phyloP scores from a whole-genome alignment of 2,888 invertebrate species.

The Mythimna ferrago region DNA sequence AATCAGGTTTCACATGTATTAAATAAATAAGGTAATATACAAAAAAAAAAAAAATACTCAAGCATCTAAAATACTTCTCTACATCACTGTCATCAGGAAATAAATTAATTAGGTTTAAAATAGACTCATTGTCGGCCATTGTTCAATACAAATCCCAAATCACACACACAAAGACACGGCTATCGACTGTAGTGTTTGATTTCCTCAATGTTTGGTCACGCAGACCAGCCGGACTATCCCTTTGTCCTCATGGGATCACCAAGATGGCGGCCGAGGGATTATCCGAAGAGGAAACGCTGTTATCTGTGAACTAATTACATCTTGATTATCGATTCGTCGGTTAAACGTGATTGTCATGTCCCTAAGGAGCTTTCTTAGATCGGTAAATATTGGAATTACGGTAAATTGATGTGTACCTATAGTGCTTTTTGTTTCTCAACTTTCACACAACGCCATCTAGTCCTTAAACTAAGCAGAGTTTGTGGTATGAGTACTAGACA shows the following conservation, averaged over 20 bases:
- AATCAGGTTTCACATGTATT: no score
- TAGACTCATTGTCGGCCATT: not conserved
- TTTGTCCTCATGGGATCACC: conserved; percentile 36
- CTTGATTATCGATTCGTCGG: conserved; percentile 40
- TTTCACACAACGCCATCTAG: no score
- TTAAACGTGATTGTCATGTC: conserved; percentile 23
- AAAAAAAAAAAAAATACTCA: no score
- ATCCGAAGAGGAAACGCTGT: conserved; percentile 32
- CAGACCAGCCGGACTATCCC: conserved; percentile 3
- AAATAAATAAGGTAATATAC: no score
- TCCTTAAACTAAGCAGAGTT: no score
- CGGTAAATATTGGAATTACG: conserved; percentile 10
- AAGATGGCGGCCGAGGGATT: conserved; percentile 30
- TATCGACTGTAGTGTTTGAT: conserved; percentile 32
- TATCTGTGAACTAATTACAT: conserved; percentile 52
- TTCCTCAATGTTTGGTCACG: conserved; percentile 24
- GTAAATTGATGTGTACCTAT: not conserved
- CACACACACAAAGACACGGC: conserved; percentile 4
- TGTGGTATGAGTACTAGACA: no score
- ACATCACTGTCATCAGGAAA: not conserved
- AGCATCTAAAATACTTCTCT: no score
- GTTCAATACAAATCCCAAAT: not conserved
- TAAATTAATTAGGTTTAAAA: not conserved
- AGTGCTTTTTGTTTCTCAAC: not conserved
- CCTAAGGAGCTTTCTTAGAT: conserved; percentile 2